phyloP scores from a whole-genome alignment of 2,113 vertebrate genomes.

The Cervus canadensis region DNA sequence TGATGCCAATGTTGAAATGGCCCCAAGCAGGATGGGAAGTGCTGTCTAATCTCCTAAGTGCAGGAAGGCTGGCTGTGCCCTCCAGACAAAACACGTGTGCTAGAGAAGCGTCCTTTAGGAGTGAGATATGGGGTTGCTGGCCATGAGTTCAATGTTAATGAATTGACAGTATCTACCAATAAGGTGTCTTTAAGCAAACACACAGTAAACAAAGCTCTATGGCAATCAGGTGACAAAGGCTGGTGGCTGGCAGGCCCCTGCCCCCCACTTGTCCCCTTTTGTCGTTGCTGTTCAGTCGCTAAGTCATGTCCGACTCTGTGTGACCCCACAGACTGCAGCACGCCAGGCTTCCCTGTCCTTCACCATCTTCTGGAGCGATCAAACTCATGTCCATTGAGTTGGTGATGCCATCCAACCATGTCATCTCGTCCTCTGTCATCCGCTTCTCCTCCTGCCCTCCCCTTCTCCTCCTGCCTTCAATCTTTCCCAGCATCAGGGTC shows the following conservation, averaged over 20 bases:
- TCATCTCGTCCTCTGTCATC: neutral
- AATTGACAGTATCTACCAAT: rapidly evolving
- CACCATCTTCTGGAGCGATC: neutral
- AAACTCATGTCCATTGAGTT: neutral
- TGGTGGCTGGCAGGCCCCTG: neutral
- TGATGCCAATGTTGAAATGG: neutral
- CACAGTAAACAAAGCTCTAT: neutral
- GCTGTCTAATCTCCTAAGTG: neutral
- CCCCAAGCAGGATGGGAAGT: neutral
- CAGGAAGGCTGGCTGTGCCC: neutral
- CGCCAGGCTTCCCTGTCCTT: neutral
- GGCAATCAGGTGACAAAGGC: neutral
- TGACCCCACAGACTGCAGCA: neutral
- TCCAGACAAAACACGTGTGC: neutral
- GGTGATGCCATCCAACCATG: neutral
- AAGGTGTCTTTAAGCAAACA: neutral
- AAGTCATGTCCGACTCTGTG: neutral
- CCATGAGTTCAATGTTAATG: neutral
- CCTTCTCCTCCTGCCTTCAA: neutral
- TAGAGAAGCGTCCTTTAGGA: too few species aligned
- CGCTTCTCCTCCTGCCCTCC: neutral
- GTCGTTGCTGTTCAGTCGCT: too few species aligned
- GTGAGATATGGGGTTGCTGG: neutral
- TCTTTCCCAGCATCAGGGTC: neutral
- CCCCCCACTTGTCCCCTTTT: too few species aligned